Evolutionary conservation across 2,888 invertebrate genomes (phyloP).

Genomic region (Drosophila tanythrix): DNA sequence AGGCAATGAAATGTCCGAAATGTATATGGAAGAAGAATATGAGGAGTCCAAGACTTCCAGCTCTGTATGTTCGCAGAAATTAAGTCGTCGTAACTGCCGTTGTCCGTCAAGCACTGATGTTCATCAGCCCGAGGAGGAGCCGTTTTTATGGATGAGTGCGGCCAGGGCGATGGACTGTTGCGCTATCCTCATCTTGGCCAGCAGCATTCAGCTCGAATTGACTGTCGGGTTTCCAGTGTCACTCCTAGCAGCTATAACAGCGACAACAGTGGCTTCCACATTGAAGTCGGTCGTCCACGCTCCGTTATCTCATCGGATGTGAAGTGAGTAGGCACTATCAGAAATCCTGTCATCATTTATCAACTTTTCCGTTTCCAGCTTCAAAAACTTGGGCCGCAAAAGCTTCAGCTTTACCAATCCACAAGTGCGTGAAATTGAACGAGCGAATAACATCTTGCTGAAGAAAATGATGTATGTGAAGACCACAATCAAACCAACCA

Average conservation of each 20-base stretch:
- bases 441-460: slow-evolving; percentile 87
- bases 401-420: slow-evolving; percentile 86
- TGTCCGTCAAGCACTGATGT: slow-evolving; percentile 54
- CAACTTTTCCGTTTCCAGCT: slow-evolving; percentile 32
- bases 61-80: slow-evolving; percentile 31
- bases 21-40: slow-evolving; percentile 9
- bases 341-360: no score
- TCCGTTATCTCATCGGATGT: slow-evolving; percentile 59
- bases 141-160: slow-evolving; percentile 61
- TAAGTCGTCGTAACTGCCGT: slow-evolving; percentile 49
- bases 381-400: slow-evolving; percentile 74
- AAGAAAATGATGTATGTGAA: slow-evolving; percentile 86
- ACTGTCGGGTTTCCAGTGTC: slow-evolving; percentile 37
- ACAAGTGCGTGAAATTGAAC: slow-evolving; percentile 87
- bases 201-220: slow-evolving; percentile 17
- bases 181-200: slow-evolving; percentile 49
- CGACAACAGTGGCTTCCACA: slow-evolving; percentile 31
- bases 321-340: slow-evolving; percentile 46
- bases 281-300: slow-evolving; percentile 52
- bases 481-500: slow-evolving; percentile 65
- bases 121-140: slow-evolving; percentile 4
- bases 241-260: slow-evolving; percentile 59
- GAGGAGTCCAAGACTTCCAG: slow-evolving; percentile 15
- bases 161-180: slow-evolving; percentile 65
- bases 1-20: not conserved